Evolutionary conservation across 1,140 invertebrate genomes (phyloP), one percentile per base, ranked within the genome.

Genomic region (Bathynomus jamesi): DNA sequence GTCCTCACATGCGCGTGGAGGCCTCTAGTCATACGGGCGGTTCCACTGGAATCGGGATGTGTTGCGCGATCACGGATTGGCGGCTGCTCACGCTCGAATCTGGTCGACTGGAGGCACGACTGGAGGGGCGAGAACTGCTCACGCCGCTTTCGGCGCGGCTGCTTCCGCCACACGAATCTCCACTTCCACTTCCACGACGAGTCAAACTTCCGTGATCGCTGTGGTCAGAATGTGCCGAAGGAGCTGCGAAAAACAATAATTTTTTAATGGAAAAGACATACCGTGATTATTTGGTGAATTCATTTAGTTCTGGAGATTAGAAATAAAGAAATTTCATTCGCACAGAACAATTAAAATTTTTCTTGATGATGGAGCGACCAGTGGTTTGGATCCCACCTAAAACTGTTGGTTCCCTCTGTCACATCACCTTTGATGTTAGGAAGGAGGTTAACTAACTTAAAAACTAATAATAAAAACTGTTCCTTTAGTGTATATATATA

Each of bases 21-120:
- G 75, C 72, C 71, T 77, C 75, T 77, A 77, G 75, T 77, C 75
- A 77, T 77, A 77, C 75, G 32, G 75, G 75, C 31, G 75, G 75
- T 25, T 73, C 75, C 32, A 71, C 68, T 60, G 72, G 75, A 25
- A 73, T 72, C n/a, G 75, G 75, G 31, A 77, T 70, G 29, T 67
- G 70, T 66, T 77, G 75, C 32, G 72, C 72, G 60, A 77, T 77
- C 7, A 77, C 75, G 60, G 69, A 72, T 61, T 74, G 75, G 10
- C 75, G 61, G 69, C 75, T 77, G 62, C 69, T 72, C 62, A 69
- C 72, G 27, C 72, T 77, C 31, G 68, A 71, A 65, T 73, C 72
- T 31, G 70, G 63, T 60, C 40, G 53, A 63, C 72, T 74, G 5
- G 75, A 77, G 46, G 75, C 72, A 28, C 73, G 72, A 65, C 75